Percentiles rank a stretch among this genome's conserved stretches.
Conservation (phyloP, 2,797 vertebrate genomes). For the Adrianichthys oophorus region DNA sequence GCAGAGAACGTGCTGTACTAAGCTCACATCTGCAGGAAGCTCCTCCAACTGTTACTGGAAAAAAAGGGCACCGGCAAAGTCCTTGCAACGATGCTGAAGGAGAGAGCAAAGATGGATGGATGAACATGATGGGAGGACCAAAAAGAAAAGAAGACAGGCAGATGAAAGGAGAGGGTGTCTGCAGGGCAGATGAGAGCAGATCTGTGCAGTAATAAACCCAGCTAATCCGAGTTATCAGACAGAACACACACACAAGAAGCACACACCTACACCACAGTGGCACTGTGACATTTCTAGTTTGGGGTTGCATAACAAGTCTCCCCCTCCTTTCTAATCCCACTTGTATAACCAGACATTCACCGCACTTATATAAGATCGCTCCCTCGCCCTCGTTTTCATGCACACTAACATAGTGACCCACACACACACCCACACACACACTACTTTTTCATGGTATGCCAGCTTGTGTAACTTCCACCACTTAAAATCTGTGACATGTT, state of each 20-base stretch:
- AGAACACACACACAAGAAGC: conserved; percentile 36
- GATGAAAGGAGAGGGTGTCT: conserved; percentile 28
- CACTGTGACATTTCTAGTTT: conserved; percentile 73
- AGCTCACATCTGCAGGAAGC: conserved; percentile 32
- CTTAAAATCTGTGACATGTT: conserved; percentile 36
- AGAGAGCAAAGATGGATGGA: neutral
- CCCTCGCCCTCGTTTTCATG: conserved; percentile 17
- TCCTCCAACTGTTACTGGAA: no score
- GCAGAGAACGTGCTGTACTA: conserved; percentile 46
- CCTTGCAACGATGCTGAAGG: neutral
- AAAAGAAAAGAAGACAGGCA: conserved; percentile 15
- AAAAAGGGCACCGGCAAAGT: conserved; percentile 2
- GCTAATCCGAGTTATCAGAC: conserved; percentile 63
- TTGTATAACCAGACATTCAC: conserved; percentile 78
- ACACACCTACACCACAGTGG: conserved; percentile 39
- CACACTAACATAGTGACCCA: conserved; percentile 16
- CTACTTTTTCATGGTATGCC: conserved; percentile 21
- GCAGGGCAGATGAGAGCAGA: conserved; percentile 44
- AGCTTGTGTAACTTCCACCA: conserved; percentile 61
- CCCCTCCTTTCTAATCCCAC: conserved; percentile 73
- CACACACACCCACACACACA: conserved; percentile 34
- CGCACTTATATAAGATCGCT: conserved; percentile 68
- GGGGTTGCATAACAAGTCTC: conserved; percentile 73
- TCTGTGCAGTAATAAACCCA: conserved; percentile 54
- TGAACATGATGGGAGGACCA: conserved; percentile 7